Evolutionary conservation across 2,888 invertebrate genomes (phyloP).

Genomic region (Venusia cambrica): DNA sequence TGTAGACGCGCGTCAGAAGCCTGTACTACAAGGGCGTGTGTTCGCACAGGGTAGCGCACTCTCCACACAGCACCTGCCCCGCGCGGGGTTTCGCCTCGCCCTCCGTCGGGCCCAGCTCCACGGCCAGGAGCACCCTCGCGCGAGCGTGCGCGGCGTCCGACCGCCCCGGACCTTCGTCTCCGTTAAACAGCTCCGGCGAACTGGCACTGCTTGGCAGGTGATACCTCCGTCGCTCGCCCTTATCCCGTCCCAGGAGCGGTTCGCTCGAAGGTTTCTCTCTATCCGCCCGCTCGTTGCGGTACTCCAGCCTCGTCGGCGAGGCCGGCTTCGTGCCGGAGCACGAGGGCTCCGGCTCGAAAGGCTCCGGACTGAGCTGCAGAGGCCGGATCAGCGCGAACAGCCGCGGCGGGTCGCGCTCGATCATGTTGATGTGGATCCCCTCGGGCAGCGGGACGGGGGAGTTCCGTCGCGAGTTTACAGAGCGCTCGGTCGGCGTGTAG

Average conservation of each 20-base stretch:
- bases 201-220: slow-evolving; percentile 61
- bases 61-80: slow-evolving; percentile 48
- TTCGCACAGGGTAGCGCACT: slow-evolving; percentile 49
- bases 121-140: slow-evolving; percentile 66
- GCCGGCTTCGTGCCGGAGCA: slow-evolving; percentile 43
- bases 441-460: slow-evolving; percentile 73
- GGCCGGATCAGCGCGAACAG: slow-evolving; percentile 62
- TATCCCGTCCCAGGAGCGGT: slow-evolving; percentile 61
- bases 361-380: slow-evolving; percentile 41
- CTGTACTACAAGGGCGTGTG: slow-evolving; percentile 68
- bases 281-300: slow-evolving; percentile 32
- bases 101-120: slow-evolving; percentile 53
- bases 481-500: slow-evolving; percentile 90
- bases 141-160: slow-evolving; percentile 35
- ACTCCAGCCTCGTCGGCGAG: slow-evolving; percentile 22
- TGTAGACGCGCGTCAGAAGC: slow-evolving; percentile 74
- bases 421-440: slow-evolving; percentile 85
- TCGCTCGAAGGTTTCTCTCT: slow-evolving; percentile 62
- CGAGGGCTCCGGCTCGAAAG: slow-evolving; percentile 38
- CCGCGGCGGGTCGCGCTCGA: slow-evolving; percentile 71
- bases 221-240: slow-evolving; percentile 34
- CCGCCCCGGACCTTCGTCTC: slow-evolving; percentile 27
- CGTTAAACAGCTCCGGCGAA: slow-evolving; percentile 70
- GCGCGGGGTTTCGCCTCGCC: slow-evolving; percentile 43
- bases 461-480: slow-evolving; percentile 70